Evolutionary conservation across 2,113 vertebrate genomes (phyloP).

Genomic region (Enhydra lutris): DNA sequence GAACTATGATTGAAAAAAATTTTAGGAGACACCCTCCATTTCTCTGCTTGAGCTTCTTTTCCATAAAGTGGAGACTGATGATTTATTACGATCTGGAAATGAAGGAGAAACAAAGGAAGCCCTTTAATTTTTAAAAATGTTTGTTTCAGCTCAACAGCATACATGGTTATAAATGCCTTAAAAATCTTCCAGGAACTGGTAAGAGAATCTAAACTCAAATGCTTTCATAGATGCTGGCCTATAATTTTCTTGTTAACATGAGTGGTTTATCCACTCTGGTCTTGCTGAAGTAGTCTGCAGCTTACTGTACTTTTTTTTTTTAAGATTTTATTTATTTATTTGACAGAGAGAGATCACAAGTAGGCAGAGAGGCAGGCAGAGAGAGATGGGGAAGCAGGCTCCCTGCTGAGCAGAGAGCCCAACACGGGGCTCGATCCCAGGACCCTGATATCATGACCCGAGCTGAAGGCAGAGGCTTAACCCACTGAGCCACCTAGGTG

Average conservation of each 20-base stretch:
- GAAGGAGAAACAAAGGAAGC: too few species aligned
- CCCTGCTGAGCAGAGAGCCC: too few species aligned
- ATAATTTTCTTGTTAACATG: constrained; percentile 34
- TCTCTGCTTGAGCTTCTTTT: neutral
- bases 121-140: neutral
- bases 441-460: too few species aligned
- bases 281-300: neutral
- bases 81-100: too few species aligned
- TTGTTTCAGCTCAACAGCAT: neutral
- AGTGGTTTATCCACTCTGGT: neutral
- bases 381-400: too few species aligned
- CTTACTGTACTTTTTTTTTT: too few species aligned
- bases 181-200: neutral
- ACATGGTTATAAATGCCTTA: neutral
- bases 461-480: too few species aligned
- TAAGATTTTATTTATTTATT: too few species aligned
- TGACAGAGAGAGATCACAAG: too few species aligned
- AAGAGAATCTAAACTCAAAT: neutral
- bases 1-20: neutral
- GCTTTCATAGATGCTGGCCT: neutral
- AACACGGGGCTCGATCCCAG: too few species aligned
- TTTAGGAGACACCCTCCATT: neutral
- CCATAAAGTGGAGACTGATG: neutral
- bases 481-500: too few species aligned
- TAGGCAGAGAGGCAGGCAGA: too few species aligned